phyloP scores from a whole-genome alignment of 2,113 vertebrate species.

The Syrrhaptes paradoxus region DNA sequence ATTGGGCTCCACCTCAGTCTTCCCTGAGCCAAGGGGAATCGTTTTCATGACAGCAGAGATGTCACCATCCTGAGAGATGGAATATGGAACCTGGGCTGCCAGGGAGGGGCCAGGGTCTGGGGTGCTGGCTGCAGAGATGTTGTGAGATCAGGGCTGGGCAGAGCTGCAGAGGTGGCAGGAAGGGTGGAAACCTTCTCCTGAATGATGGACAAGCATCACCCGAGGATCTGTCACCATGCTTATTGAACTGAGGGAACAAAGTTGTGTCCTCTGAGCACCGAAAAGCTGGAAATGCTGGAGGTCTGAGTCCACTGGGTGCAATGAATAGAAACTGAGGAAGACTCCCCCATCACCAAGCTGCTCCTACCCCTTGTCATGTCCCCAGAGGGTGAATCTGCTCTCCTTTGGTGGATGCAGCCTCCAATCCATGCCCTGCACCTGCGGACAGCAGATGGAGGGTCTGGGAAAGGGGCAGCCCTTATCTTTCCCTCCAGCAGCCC shows the following conservation, averaged over 20 bases:
- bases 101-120: accelerated
- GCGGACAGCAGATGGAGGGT: neutral
- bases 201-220: neutral
- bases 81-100: neutral
- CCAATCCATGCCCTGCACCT: neutral
- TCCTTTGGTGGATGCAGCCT: neutral
- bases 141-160: neutral
- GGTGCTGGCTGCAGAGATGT: neutral
- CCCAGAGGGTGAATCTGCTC: neutral
- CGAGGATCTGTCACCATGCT: too few species aligned
- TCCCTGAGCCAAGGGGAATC: neutral
- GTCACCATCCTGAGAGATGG: neutral
- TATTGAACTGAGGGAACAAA: neutral
- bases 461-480: neutral
- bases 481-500: neutral
- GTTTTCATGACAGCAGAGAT: neutral
- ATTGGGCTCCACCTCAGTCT: neutral
- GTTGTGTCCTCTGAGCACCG: neutral
- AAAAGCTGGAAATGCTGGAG: neutral
- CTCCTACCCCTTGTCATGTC: neutral
- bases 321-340: neutral
- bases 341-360: neutral
- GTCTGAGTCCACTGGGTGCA: neutral
- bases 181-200: neutral
- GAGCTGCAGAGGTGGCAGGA: neutral